phyloP scores from a whole-genome alignment of 2,113 vertebrate species.

The Lophius piscatorius region DNA sequence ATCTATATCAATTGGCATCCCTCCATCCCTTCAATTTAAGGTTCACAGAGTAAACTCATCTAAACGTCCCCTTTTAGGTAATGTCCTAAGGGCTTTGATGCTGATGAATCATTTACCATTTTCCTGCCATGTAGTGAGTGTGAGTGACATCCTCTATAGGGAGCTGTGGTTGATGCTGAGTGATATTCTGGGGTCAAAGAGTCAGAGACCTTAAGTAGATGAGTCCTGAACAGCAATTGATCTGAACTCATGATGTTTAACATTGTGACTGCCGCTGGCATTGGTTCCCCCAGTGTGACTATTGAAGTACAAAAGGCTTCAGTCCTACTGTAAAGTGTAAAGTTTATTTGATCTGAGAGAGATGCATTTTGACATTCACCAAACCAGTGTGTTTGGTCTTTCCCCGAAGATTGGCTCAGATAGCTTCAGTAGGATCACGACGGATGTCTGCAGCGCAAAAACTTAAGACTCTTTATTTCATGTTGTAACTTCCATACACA shows the following conservation, averaged over 20 bases:
- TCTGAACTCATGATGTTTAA: slow-evolving; percentile 48
- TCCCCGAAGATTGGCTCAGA: slow-evolving; percentile 6
- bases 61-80: neutral
- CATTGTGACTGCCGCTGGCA: slow-evolving; percentile 39
- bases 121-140: slow-evolving; percentile 13
- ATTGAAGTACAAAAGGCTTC: neutral
- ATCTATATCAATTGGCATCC: neutral
- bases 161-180: slow-evolving; percentile 25
- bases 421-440: slow-evolving; percentile 13
- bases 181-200: slow-evolving; percentile 48
- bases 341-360: slow-evolving; percentile 32
- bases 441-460: slow-evolving; percentile 16
- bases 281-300: slow-evolving; percentile 4
- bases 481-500: no score
- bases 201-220: slow-evolving; percentile 33
- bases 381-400: neutral
- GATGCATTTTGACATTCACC: slow-evolving; percentile 27
- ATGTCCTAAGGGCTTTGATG: slow-evolving; percentile 7
- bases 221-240: slow-evolving; percentile 47
- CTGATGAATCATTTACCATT: slow-evolving; percentile 45
- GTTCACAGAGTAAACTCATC: neutral
- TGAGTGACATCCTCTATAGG: slow-evolving; percentile 17
- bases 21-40: neutral
- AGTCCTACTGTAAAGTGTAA: slow-evolving; percentile 5
- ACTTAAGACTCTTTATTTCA: no score